Percentiles rank a stretch among this genome's conserved stretches.
Conservation (phyloP, 2,113 vertebrate genomes). For the Suncus etruscus region DNA sequence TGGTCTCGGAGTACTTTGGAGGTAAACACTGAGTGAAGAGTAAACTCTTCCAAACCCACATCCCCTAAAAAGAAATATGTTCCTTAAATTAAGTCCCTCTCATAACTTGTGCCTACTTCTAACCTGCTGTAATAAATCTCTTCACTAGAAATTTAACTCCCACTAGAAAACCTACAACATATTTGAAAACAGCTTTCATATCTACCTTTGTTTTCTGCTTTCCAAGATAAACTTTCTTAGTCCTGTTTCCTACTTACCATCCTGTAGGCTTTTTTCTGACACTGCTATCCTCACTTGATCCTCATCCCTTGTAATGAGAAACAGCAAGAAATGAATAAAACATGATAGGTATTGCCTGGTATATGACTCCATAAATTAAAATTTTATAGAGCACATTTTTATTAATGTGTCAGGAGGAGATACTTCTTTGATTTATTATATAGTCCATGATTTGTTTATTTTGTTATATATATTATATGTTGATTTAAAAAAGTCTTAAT, state of each 20-base stretch:
- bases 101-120: background rate
- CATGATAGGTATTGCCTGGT: background rate
- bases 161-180: background rate
- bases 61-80: background rate
- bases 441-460: background rate
- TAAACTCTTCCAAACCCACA: too few relatives aligned
- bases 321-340: constrained; percentile 49
- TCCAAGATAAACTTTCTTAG: background rate
- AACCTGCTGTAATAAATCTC: background rate
- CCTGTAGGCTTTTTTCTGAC: background rate
- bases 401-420: background rate
- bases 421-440: background rate
- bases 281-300: background rate
- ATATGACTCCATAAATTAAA: background rate
- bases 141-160: background rate
- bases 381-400: background rate
- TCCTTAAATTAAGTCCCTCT: background rate
- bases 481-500: constrained; percentile 46
- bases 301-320: constrained; percentile 3
- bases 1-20: too few relatives aligned
- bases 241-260: background rate
- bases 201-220: constrained; percentile 1
- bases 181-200: background rate
- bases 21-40: too few relatives aligned
- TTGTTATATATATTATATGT: background rate